Conservation (phyloP, 1,140 invertebrate species). For the Anastrepha obliqua region DNA sequence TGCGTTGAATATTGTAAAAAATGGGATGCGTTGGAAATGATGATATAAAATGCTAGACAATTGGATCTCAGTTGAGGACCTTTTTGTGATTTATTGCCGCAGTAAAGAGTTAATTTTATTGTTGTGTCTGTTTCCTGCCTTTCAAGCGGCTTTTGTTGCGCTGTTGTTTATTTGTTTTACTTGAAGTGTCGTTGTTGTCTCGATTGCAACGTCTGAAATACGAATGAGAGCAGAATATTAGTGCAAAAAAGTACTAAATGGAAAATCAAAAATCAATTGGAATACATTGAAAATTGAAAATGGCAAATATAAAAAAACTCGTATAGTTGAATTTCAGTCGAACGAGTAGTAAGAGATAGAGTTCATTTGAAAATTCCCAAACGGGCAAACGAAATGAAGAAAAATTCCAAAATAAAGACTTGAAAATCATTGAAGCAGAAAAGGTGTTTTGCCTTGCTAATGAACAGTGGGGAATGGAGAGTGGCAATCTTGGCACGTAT, state of each 20-base stretch:
- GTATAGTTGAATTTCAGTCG: conserved; percentile 4
- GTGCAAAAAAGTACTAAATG: background rate
- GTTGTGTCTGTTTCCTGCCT: background rate
- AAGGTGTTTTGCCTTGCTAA: background rate
- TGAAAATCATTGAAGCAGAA: conserved; percentile 35
- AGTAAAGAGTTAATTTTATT: background rate
- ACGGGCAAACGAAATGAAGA: background rate
- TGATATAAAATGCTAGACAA: background rate
- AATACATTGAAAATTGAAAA: conserved; percentile 34
- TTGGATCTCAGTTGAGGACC: background rate
- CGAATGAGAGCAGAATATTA: conserved; percentile 32
- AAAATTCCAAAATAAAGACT: background rate
- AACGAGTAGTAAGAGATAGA: background rate
- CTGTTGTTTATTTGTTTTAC: background rate
- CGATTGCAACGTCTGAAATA: conserved; percentile 29
- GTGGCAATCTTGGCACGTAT: conserved; percentile 39
- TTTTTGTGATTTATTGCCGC: background rate
- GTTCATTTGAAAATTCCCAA: background rate
- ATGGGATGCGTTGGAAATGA: background rate
- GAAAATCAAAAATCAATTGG: conserved; percentile 28
- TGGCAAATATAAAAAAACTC: background rate
- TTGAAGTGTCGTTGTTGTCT: background rate
- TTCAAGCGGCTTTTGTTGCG: conserved; percentile 23
- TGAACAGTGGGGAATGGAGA: background rate
- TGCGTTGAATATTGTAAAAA: background rate